A percentile compares a stretch with the other conserved stretches of the same genome.
These are phyloP conservation scores for Ancistrus triradiatus DNA, from an alignment of 2,113 vertebrate genomes.

Conservation along the genomic window DNA sequence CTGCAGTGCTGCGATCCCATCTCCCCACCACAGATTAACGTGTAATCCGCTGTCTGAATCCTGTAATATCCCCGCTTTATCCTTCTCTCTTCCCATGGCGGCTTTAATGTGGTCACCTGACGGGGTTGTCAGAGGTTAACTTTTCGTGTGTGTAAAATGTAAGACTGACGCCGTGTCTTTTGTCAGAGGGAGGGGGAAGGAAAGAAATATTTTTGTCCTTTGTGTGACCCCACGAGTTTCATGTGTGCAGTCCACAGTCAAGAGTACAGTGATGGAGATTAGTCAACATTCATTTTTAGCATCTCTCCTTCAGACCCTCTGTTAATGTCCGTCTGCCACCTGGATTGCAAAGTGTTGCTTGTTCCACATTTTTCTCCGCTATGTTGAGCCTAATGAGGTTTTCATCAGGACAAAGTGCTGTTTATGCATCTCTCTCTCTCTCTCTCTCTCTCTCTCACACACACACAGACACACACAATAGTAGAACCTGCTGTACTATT, in stretches of 20 bases:
- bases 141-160: constrained; percentile 9
- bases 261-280: constrained; percentile 47
- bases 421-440: constrained; percentile 19
- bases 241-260: neutral
- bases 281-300: constrained; percentile 27
- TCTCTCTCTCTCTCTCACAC: constrained; percentile 15
- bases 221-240: neutral
- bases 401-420: constrained; percentile 55
- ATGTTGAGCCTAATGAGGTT: constrained; percentile 56
- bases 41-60: constrained; percentile 43
- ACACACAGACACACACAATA: neutral
- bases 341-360: constrained; percentile 58
- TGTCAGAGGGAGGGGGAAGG: neutral
- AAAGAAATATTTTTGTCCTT: neutral
- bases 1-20: constrained; percentile 31
- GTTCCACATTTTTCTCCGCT: constrained; percentile 54
- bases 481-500: neutral
- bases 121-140: constrained; percentile 11
- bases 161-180: neutral
- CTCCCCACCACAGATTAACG: constrained; percentile 39
- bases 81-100: constrained; percentile 12
- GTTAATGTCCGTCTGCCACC: constrained; percentile 55
- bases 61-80: constrained; percentile 7
- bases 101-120: neutral
- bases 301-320: constrained; percentile 45